Evolutionary conservation across 2,797 vertebrate species (phyloP).

Genomic region (Amazona ochrocephala): DNA sequence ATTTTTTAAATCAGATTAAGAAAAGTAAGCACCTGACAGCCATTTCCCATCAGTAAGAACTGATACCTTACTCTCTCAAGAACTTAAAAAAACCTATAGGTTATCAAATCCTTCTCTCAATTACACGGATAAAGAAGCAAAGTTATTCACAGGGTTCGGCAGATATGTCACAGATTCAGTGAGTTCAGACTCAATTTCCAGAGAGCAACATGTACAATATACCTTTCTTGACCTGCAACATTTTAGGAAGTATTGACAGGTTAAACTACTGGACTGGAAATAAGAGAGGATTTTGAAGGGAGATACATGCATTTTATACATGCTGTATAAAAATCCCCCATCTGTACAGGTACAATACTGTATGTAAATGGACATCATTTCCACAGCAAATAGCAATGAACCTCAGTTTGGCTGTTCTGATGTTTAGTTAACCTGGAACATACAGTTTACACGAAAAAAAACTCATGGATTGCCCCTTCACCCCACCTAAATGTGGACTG

Average conservation of each 20-base stretch:
- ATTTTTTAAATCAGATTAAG: neutral
- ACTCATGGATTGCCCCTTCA: neutral
- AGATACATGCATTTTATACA: accelerated
- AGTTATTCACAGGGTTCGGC: neutral
- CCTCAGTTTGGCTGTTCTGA: neutral
- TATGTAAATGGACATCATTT: neutral
- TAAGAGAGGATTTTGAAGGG: neutral
- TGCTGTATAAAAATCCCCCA: neutral
- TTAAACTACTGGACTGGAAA: neutral
- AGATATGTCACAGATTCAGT: neutral
- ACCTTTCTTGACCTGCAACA: neutral
- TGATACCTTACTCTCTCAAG: neutral
- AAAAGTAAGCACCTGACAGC: neutral
- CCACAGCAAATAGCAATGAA: neutral
- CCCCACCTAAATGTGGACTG: neutral
- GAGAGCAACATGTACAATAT: neutral
- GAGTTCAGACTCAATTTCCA: neutral
- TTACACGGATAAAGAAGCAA: neutral
- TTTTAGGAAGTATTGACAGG: neutral
- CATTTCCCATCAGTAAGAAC: neutral
- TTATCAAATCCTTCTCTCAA: neutral
- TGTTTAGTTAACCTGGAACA: neutral
- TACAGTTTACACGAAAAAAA: neutral
- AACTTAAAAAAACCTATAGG: neutral
- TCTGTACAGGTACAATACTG: neutral